phyloP scores from a whole-genome alignment of 1,140 invertebrate genomes.

The Hydropsyche tenuis region DNA sequence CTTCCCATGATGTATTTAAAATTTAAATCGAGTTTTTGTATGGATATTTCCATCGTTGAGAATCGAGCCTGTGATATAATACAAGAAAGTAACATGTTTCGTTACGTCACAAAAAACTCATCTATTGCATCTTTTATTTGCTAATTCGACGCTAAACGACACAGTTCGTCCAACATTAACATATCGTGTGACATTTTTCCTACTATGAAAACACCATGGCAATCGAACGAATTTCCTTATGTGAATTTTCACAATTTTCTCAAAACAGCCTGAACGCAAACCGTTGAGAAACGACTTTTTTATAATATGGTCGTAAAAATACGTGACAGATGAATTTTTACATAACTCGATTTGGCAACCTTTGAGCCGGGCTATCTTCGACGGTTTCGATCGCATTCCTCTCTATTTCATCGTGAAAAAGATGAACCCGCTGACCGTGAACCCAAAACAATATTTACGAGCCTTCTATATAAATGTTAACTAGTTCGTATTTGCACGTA shows the following conservation, averaged over 20 bases:
- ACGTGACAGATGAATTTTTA: constrained; percentile 15
- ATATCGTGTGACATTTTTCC: not conserved
- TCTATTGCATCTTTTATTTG: constrained; percentile 13
- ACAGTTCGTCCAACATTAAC: not conserved
- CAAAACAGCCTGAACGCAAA: not conserved
- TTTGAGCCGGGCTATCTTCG: constrained; percentile 5
- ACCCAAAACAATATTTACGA: constrained; percentile 28
- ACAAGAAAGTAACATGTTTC: not conserved
- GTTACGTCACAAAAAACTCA: not conserved
- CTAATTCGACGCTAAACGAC: not conserved
- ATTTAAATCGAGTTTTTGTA: no score
- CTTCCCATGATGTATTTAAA: no score
- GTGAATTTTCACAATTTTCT: constrained; percentile 13
- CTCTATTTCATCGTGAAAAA: constrained; percentile 8
- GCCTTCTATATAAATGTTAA: constrained; percentile 20
- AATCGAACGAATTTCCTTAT: not conserved
- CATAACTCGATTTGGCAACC: constrained; percentile 25
- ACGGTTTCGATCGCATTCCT: constrained; percentile 21
- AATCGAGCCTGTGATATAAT: constrained; percentile 13
- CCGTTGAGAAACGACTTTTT: not conserved
- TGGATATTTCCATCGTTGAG: not conserved
- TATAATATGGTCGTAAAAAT: constrained; percentile 1
- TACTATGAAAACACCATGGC: not conserved
- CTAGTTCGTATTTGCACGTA: constrained; percentile 20
- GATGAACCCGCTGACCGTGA: constrained; percentile 27